Evolutionary conservation across 2,888 invertebrate species (phyloP), one percentile per base, ranked within the genome.

Genomic region (Phortica okadai): DNA sequence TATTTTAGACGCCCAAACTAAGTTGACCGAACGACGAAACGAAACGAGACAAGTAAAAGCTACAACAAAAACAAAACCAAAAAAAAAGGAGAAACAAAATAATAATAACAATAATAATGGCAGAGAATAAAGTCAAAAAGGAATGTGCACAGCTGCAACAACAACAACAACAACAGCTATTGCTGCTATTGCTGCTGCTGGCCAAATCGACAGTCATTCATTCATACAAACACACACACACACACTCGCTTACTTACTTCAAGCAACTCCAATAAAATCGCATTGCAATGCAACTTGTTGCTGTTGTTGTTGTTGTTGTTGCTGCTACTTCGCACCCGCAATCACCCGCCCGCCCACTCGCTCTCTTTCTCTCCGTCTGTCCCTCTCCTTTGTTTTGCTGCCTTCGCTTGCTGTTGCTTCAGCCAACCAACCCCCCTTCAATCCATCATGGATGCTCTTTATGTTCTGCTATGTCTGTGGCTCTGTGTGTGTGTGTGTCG

Each of bases 121-220:
- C 33, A 33, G 33, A 33, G 56, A 80, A 80, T 73, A 79, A 76
- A 50, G 10, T 72, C 21, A 72, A 69, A 75, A 78, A 80, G 82
- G 83, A 83, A 25, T 85, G 82, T 78, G 81, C 80, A 81, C 84
- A 86, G 83, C 84, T 86, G 87, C 87, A 85, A 70, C 62, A 74
- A 56, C 75, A 73, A 66, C 77, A 79, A 59, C 79, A 77, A 74
- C 80, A 79, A 74, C 73, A 45, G 42, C 45, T 33, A 10, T 11
- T 21, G 16, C 59, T 80, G 75, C 70, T 77, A 64, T 7, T 66
- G 74, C 74, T 75, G 81, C 79, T 82, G 82, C 79, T 79, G 80
- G 80, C 81, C 76, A 82, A 80, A 82, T 83, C 77, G 81, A 78
- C 80, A 84, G 84, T 83, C 85, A 85, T 85, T 86, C 85, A 85